These are phyloP conservation scores for Sturmia bella DNA, from an alignment of 2,888 invertebrate species.

Conservation along the genomic window DNA sequence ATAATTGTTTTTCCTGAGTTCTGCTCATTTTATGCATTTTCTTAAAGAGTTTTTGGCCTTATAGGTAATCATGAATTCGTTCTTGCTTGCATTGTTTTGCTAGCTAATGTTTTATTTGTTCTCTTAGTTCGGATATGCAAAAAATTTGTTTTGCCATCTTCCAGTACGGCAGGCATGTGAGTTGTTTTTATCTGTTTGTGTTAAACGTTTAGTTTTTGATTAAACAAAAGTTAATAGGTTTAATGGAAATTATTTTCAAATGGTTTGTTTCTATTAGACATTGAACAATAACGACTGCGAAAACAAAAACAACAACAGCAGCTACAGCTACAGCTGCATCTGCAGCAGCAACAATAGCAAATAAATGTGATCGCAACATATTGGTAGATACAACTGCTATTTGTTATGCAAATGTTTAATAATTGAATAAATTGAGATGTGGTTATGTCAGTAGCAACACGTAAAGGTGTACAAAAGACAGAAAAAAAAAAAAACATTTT, in stretches of 20 bases:
- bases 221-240: conserved; percentile 59
- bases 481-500: background rate
- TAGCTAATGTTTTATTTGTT: background rate
- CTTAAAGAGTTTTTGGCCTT: too few species aligned
- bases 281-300: background rate
- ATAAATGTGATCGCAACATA: background rate
- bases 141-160: background rate
- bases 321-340: too few species aligned
- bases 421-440: conserved; percentile 55
- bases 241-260: conserved; percentile 60
- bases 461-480: background rate
- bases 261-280: conserved; percentile 34
- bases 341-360: background rate
- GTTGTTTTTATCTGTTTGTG: background rate
- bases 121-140: background rate
- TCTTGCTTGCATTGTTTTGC: background rate
- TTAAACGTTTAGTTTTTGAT: conserved; percentile 49
- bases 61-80: background rate
- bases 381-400: conserved; percentile 7
- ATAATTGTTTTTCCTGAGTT: too few species aligned
- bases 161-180: background rate
- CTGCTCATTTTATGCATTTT: too few species aligned
- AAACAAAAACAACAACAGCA: too few species aligned
- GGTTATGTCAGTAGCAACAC: background rate
- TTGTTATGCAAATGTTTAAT: conserved; percentile 29